A percentile compares a stretch with the other conserved stretches of the same genome.
These are phyloP conservation scores for Smutsia gigantea DNA, from an alignment of 2,797 vertebrate species.

Conservation along the genomic window DNA sequence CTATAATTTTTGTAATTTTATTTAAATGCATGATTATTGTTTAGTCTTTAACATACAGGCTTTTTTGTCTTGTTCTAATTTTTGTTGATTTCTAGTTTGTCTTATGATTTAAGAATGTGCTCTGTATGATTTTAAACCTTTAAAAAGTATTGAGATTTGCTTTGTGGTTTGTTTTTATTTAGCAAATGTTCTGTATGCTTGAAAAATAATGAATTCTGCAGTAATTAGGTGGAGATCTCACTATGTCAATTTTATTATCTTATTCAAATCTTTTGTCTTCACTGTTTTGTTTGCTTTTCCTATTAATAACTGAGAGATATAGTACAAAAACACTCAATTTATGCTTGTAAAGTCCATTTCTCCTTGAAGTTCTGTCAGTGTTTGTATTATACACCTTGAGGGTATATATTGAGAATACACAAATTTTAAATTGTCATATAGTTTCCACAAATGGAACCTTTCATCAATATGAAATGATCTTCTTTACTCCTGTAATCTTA, in stretches of 20 bases:
- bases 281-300: neutral
- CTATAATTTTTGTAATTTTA: conserved; percentile 8
- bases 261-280: neutral
- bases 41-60: neutral
- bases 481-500: neutral
- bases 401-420: neutral
- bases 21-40: neutral
- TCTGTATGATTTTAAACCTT: neutral
- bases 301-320: neutral
- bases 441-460: neutral
- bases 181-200: neutral
- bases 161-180: neutral
- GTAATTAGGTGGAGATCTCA: neutral
- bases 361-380: neutral
- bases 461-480: neutral
- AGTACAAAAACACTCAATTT: neutral
- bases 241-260: neutral
- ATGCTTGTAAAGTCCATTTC: neutral
- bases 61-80: neutral
- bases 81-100: neutral
- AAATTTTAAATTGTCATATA: neutral
- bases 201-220: neutral
- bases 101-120: neutral
- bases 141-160: neutral
- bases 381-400: neutral